Base-by-base conservation (phyloP, 53 echinoderm and acorn worm species). In the Echinometra lucunter region DNA sequence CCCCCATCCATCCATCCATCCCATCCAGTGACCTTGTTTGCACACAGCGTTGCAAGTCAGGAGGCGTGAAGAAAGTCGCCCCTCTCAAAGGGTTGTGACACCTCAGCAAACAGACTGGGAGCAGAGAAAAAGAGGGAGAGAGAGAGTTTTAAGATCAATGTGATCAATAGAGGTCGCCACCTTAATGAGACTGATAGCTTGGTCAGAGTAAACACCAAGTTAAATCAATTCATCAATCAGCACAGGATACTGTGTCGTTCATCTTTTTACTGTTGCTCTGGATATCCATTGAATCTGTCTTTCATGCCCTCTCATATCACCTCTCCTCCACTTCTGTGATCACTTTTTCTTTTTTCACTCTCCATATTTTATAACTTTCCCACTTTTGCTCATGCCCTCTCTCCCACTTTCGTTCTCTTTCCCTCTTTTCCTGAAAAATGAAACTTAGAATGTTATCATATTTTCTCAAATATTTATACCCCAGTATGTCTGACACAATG, bases 161-260 rank as follows among this genome's bases (percentile, higher is more conserved):
- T 58, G 89, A 37, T 57, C 89, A 89, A 60, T 58, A 60, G 60
- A 37, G 89, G 89, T 58, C 27, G 89, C 58, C 57, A 89, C 60
- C 89, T 57, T 89, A 89, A 89, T 89, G 89, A 89, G 40, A 58
- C 30, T 57, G 89, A 34, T 89, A 89, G 89, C 60, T 89, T 89
- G 89, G 89, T 57, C 35, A 37, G 57, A 40, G 89, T 32, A 89
- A 89, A 89, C 40, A 89, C 89, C 37, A 19, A 60, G 89, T 89
- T 60, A 60, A 37, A 89, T 89, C 89, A 60, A 89, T 89, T 58
- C 89, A 89, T 89, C 89, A 89, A 57, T 89, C 53, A 0, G 18
- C 74, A 37, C 4, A 74, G 27, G 47, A 85, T 85, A 85, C 49
- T n/a, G 35, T 85, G 47, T 49, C 45, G 49, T 85, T 85, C 44